phyloP scores from a whole-genome alignment of 2,797 vertebrate species.

The Graptemys geographica region DNA sequence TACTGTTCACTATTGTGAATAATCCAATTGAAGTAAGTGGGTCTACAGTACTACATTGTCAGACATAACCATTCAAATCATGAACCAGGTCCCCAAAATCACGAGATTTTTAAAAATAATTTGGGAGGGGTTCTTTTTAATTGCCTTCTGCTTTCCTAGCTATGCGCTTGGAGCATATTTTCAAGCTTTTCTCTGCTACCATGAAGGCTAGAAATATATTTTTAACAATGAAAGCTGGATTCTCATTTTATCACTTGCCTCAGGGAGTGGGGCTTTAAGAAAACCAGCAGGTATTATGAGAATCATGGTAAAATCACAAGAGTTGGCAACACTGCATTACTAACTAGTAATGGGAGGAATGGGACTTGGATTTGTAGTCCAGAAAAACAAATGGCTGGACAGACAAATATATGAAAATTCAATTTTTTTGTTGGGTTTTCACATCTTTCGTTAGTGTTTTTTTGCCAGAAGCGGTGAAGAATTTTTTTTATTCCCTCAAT shows the following conservation, averaged over 20 bases:
- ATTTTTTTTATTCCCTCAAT: background rate
- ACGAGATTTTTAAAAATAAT: background rate
- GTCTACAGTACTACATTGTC: rapidly evolving
- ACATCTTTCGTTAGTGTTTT: slow-evolving; percentile 13
- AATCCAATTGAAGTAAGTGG: background rate
- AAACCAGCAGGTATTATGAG: background rate
- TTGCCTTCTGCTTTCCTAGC: background rate
- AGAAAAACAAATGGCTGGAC: slow-evolving; percentile 1
- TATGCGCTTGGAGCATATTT: background rate
- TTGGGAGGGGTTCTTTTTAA: background rate
- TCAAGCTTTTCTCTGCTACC: background rate
- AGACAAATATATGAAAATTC: background rate
- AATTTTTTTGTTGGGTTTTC: background rate
- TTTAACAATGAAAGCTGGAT: background rate
- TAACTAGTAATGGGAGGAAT: background rate
- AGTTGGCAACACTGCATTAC: background rate
- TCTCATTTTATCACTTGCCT: slow-evolving; percentile 21
- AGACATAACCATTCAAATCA: background rate
- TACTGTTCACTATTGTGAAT: rapidly evolving
- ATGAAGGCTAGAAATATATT: background rate
- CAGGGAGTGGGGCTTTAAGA: slow-evolving; percentile 29
- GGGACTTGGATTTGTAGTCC: background rate
- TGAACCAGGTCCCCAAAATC: background rate
- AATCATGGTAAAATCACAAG: slow-evolving; percentile 24
- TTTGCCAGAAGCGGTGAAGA: slow-evolving; percentile 32